Base-by-base conservation (phyloP, 2,797 vertebrate species). In the Periophthalmus magnuspinnatus region DNA sequence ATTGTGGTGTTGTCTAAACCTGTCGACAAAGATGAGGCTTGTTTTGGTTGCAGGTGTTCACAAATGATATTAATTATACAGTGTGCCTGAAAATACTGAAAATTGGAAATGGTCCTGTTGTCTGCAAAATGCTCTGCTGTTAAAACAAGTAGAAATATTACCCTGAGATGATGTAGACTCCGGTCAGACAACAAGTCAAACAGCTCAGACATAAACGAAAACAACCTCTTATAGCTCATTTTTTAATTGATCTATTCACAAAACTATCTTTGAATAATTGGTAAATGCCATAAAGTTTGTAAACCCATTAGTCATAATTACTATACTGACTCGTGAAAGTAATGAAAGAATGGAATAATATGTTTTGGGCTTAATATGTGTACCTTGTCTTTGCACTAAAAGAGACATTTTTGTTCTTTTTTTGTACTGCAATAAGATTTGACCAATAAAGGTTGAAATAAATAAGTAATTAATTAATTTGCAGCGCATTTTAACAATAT, bases 11-110 rank as follows among this genome's bases (percentile, higher is more conserved):
- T 28, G 47, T 47, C 50, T 65, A 13, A 62, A 69, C 56, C 22
- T 52, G 48, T 59, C 36, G 66, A 36, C 52, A 68, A 78, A 67
- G 79, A 48, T 67, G 47, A 66, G 13, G 22, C 33, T 22, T 77
- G 65, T 72, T 80, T 74, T 75, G 63, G 69, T 70, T 80, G 24
- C 47, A 74, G 70, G 52, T 78, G 72, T 77, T 74, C n/a, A 65
- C 50, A 38, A 34, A 60, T n/a, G 63, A n/a, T 28, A 38, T 28
- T 22, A 63, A 76, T 71, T 77, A 78, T 5, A 4, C 36, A 24
- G 33, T 52, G 55, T 66, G 41, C 60, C n/a, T 58, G 47, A 68
- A 60, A 63, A 65, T 61, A 59, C 70, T 34, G 55, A 57, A 24
- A 24, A 52, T 11, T 57, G 21, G 16, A 36, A 13, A 21, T 22